Conservation (phyloP, 2,113 vertebrate genomes). For the Myanophis thanlyinensis region DNA sequence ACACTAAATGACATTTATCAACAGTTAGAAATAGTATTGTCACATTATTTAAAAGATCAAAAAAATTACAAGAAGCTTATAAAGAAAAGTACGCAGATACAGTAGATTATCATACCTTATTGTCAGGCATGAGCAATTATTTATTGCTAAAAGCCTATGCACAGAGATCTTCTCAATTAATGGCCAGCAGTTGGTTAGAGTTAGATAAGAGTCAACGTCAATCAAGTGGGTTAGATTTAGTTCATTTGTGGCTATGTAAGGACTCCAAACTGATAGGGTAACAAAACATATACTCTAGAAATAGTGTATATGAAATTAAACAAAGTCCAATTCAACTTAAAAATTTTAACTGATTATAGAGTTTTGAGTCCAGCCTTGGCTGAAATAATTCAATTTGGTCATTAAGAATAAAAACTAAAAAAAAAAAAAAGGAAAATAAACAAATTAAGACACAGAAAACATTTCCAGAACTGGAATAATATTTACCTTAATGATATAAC, state of each 20-base stretch:
- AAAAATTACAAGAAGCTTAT: neutral
- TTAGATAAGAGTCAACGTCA: neutral
- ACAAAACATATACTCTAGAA: neutral
- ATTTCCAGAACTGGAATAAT: conserved; percentile 34
- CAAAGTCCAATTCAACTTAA: neutral
- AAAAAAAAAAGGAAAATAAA: neutral
- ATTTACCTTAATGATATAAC: conserved; percentile 87
- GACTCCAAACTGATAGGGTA: neutral
- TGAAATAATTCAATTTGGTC: neutral
- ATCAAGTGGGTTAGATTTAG: neutral
- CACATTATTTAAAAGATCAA: neutral
- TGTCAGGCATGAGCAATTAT: neutral
- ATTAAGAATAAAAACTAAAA: neutral
- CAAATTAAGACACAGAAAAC: conserved; percentile 30
- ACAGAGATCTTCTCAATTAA: neutral
- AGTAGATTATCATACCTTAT: neutral
- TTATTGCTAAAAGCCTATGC: neutral
- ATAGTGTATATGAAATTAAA: neutral
- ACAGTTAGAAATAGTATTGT: neutral
- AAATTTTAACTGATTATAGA: neutral
- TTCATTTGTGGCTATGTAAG: neutral
- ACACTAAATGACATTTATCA: neutral
- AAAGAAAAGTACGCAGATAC: neutral
- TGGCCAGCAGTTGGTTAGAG: neutral
- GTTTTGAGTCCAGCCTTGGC: neutral